phyloP scores from a whole-genome alignment of 2,113 vertebrate species.

The Salvelinus alpinus region DNA sequence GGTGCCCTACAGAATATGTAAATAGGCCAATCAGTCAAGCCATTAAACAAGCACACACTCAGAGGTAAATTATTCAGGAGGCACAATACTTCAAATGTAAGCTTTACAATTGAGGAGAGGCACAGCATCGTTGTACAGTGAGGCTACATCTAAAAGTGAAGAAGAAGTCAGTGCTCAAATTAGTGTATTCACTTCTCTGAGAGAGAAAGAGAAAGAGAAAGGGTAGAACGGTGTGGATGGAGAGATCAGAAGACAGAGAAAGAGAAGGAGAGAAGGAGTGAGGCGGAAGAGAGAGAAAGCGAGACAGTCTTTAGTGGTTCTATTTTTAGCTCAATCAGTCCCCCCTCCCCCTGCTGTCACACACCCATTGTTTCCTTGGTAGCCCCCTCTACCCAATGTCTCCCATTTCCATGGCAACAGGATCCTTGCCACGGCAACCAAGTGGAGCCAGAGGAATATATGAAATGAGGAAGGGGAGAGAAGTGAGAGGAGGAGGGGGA shows the following conservation, averaged over 20 bases:
- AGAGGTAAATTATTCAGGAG: neutral
- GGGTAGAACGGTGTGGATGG: slow-evolving; percentile 18
- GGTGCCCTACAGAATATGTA: neutral
- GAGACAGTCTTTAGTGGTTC: slow-evolving; percentile 39
- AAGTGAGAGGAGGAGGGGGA: neutral
- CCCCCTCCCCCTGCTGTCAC: slow-evolving; percentile 8
- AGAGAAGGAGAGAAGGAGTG: neutral
- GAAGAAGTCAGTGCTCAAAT: neutral
- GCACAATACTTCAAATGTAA: neutral
- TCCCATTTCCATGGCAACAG: slow-evolving; percentile 73
- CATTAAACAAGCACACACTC: neutral
- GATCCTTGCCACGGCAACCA: slow-evolving; percentile 58
- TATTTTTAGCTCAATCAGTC: slow-evolving; percentile 57
- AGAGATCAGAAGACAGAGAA: slow-evolving; percentile 3
- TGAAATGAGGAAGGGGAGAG: neutral
- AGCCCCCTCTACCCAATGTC: slow-evolving; percentile 60
- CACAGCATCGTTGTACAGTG: neutral
- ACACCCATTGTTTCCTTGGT: slow-evolving; percentile 57
- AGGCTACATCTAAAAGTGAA: neutral
- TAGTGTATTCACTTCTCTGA: neutral
- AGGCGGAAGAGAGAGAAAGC: neutral
- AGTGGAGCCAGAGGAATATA: slow-evolving; percentile 4
- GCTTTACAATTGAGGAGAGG: neutral
- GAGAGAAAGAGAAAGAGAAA: neutral
- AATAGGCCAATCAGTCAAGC: neutral